Conservation (phyloP, 1,140 invertebrate species). For the Drosophila hydei region DNA sequence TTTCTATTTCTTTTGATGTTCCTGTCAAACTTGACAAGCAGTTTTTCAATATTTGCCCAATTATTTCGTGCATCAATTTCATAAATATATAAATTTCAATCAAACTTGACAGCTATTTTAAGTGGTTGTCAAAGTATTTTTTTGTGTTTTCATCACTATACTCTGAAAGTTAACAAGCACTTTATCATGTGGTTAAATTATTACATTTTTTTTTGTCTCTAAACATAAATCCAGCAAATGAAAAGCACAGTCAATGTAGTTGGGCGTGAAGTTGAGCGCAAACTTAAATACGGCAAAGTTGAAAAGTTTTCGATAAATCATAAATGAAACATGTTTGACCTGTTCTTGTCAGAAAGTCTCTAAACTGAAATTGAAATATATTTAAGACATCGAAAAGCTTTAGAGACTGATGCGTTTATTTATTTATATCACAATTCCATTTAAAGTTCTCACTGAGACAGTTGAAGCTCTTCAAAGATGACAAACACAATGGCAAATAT, state of each 20-base stretch:
- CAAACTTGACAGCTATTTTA: neutral
- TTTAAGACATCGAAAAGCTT: too few relatives aligned
- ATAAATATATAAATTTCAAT: neutral
- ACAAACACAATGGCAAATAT: slow-evolving; percentile 9
- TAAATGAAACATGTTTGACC: neutral
- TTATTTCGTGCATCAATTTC: too few relatives aligned
- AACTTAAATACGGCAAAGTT: neutral
- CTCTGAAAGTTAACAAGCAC: neutral
- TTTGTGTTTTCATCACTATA: too few relatives aligned
- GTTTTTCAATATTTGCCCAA: too few relatives aligned
- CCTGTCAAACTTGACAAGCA: too few relatives aligned
- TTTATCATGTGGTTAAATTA: neutral
- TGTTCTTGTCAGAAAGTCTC: neutral
- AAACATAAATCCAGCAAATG: neutral
- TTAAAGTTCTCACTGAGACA: neutral
- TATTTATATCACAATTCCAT: too few relatives aligned
- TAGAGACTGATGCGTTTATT: too few relatives aligned
- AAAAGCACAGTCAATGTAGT: too few relatives aligned
- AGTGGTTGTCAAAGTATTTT: too few relatives aligned
- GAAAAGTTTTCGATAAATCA: slow-evolving; percentile 5
- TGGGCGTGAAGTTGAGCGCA: neutral
- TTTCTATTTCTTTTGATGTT: too few relatives aligned
- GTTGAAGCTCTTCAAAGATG: neutral
- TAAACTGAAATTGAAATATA: too few relatives aligned
- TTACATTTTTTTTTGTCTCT: too few relatives aligned